Conservation (phyloP, 2,113 vertebrate species). For the Rousettus leschenaultii region DNA sequence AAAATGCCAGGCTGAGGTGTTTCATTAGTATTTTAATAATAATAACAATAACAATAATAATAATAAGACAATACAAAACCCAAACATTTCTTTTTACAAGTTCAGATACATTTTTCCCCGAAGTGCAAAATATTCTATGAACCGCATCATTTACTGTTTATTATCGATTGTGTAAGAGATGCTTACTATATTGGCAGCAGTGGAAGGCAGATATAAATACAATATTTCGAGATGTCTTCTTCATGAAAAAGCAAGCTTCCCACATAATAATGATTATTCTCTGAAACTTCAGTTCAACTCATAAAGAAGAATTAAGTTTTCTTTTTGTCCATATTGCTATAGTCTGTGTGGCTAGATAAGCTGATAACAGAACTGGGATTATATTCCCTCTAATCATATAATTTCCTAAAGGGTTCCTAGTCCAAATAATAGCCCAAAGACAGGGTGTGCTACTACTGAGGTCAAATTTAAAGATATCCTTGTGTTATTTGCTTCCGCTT, state of each 20-base stretch:
- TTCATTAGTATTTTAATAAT: conserved; percentile 85
- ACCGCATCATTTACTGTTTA: conserved; percentile 84
- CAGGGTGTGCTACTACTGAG: background rate
- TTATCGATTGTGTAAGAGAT: conserved; percentile 69
- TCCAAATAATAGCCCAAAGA: conserved; percentile 25
- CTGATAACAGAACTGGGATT: background rate
- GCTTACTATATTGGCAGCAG: conserved; percentile 66
- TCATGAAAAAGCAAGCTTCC: conserved; percentile 48
- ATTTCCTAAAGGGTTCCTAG: conserved; percentile 20
- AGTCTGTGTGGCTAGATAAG: conserved; percentile 29
- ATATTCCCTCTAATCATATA: background rate
- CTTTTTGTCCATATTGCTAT: conserved; percentile 61
- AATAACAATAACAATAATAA: conserved; percentile 67
- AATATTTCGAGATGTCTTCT: conserved; percentile 74
- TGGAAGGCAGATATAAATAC: conserved; percentile 78
- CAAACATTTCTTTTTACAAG: conserved; percentile 97
- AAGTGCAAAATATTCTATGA: conserved; percentile 99
- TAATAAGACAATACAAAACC: conserved; percentile 98
- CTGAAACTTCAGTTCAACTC: conserved; percentile 52
- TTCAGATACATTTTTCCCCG: conserved; percentile 93
- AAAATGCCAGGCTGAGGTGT: conserved; percentile 74
- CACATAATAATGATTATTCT: background rate
- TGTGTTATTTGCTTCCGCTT: conserved; percentile 16
- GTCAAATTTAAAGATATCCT: background rate
- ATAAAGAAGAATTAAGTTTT: conserved; percentile 56